phyloP scores from a whole-genome alignment of 2,888 invertebrate genomes.

The Morpho achilles region DNA sequence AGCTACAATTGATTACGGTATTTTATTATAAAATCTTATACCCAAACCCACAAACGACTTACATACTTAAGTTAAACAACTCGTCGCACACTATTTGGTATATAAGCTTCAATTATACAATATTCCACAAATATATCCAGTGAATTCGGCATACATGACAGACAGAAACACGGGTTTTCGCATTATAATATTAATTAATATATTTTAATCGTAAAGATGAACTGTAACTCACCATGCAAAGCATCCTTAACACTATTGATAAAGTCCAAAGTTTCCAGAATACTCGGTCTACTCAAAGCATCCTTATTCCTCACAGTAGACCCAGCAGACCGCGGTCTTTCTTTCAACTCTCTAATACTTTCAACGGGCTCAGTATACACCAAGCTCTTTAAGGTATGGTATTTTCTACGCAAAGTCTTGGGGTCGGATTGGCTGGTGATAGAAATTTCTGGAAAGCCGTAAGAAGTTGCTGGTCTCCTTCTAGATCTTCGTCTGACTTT shows the following conservation, averaged over 20 bases:
- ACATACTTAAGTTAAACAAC: too few species aligned
- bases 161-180: too few species aligned
- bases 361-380: slow-evolving; percentile 70
- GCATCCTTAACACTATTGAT: slow-evolving; percentile 68
- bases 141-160: too few species aligned
- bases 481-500: slow-evolving; percentile 51
- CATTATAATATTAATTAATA: too few species aligned
- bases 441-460: slow-evolving; percentile 68
- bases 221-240: slow-evolving; percentile 46
- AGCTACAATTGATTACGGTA: too few species aligned
- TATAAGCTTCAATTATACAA: too few species aligned
- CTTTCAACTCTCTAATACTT: slow-evolving; percentile 55
- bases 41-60: too few species aligned
- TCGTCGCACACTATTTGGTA: too few species aligned
- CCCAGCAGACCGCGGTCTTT: slow-evolving; percentile 65
- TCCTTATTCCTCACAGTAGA: slow-evolving; percentile 64
- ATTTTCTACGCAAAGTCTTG: slow-evolving; percentile 46
- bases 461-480: slow-evolving; percentile 50
- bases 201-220: too few species aligned
- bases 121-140: too few species aligned
- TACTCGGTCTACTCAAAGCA: slow-evolving; percentile 58
- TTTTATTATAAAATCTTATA: too few species aligned
- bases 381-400: slow-evolving; percentile 54
- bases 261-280: slow-evolving; percentile 69
- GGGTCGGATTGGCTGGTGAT: slow-evolving; percentile 59